Percentiles rank a stretch among this genome's conserved stretches.
These are phyloP conservation scores for Schrankia costaestrigalis DNA, from an alignment of 2,888 invertebrate species.

Conservation along the genomic window DNA sequence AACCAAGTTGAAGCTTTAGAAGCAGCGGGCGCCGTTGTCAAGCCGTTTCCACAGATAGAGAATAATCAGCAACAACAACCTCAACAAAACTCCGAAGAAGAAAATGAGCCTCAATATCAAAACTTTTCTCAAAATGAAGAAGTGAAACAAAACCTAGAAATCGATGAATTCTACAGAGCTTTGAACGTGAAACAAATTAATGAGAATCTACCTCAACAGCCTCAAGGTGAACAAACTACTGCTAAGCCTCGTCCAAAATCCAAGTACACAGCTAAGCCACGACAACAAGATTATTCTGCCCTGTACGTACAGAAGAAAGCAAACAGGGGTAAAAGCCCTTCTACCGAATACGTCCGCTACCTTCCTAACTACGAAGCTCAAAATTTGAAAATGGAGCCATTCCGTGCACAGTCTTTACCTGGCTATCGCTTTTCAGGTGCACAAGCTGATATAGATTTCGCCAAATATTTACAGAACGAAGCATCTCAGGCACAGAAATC, in stretches of 20 bases:
- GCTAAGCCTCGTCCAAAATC: conserved; percentile 18
- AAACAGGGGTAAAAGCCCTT: conserved; percentile 12
- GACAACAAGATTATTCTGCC: conserved; percentile 11
- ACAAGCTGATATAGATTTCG: conserved; percentile 2
- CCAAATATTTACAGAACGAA: neutral
- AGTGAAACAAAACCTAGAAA: conserved; percentile 6
- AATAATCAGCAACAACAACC: conserved; percentile 19
- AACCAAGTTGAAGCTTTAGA: conserved; percentile 56
- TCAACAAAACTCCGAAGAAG: conserved; percentile 18
- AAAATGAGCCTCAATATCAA: conserved; percentile 14
- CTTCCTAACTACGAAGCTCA: conserved; percentile 28
- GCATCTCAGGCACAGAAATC: neutral
- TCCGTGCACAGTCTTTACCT: conserved; percentile 9
- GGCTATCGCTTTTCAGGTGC: conserved; percentile 7
- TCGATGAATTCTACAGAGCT: conserved; percentile 22
- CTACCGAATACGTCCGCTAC: conserved; percentile 28
- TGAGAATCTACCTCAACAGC: conserved; percentile 10
- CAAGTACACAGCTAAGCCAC: conserved; percentile 12
- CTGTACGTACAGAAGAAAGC: conserved; percentile 23
- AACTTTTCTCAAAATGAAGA: conserved; percentile 13
- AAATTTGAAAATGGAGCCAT: conserved; percentile 17
- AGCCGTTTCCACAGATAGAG: conserved; percentile 30
- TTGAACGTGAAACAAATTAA: conserved; percentile 23
- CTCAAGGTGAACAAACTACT: conserved; percentile 18
- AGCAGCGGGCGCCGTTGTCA: conserved; percentile 41